phyloP scores from a whole-genome alignment of 37 sponge, comb jelly and placozoan genomes.

The Aplysina aerophoba region DNA sequence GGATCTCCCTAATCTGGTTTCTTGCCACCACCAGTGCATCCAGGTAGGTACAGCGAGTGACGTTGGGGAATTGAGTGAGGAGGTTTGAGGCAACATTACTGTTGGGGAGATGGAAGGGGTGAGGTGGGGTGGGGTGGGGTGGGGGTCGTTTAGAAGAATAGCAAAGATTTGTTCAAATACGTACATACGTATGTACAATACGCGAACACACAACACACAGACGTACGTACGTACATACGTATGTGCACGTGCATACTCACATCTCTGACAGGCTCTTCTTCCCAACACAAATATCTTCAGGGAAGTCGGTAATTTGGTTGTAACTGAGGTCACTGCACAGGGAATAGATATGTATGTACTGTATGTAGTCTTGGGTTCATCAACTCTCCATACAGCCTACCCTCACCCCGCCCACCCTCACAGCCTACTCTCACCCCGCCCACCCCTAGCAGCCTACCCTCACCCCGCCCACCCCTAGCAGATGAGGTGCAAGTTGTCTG shows the following conservation, averaged over 20 bases:
- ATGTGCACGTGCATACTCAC: neutral
- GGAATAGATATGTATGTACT: neutral
- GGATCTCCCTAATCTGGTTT: constrained; percentile 47
- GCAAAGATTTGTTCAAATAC: too few species aligned
- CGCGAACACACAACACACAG: too few species aligned
- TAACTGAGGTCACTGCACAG: neutral
- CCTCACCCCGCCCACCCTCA: too few species aligned
- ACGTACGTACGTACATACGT: too few species aligned
- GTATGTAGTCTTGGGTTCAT: too few species aligned
- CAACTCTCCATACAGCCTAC: too few species aligned
- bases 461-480: too few species aligned
- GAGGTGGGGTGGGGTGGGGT: neutral
- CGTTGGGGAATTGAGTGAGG: neutral
- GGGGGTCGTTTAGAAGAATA: too few species aligned
- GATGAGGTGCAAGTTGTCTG: too few species aligned
- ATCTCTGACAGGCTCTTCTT: neutral
- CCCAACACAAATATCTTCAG: neutral
- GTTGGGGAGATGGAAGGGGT: neutral
- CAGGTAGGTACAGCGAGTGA: neutral
- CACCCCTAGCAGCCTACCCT: too few species aligned
- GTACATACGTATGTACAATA: too few species aligned
- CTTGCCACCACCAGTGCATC: neutral
- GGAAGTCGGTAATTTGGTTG: constrained; percentile 31
- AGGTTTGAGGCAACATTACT: neutral
- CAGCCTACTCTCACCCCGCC: too few species aligned